Evolutionary conservation across 1,140 invertebrate species (phyloP), one percentile per base, ranked within the genome.

Genomic region (Campoletis sonorensis): DNA sequence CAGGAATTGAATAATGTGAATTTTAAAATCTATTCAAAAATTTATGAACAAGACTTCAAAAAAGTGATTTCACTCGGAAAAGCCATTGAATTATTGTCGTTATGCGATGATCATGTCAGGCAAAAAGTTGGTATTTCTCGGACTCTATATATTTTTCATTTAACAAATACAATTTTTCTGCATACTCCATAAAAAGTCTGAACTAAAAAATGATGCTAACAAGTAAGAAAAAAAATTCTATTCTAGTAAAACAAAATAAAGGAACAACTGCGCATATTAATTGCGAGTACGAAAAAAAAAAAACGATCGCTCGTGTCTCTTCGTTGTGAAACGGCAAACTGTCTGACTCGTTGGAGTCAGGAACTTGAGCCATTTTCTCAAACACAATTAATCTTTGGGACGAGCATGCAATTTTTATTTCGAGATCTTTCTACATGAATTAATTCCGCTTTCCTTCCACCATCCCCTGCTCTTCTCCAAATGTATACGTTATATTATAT

Each of bases 401-500:
- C 51, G 51, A n/a, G n/a, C 51, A 8, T 21, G 51, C 40, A 54
- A 21, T 54, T 54, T 21, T 54, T 21, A 54, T 54, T 54, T 21
- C 40, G 40, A 54, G 51, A 23, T 23, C 61, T 64, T 64, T 26
- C 61, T 21, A 18, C 51, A 54, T 54, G 61, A 13, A 64, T 64
- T 26, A 64, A 13, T 23, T 26, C 23, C n/a, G 61, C 61, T 58
- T 58, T 58, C 54, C 54, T 58, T 58, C 18, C 54, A 10, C 54
- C 18, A 4, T 10, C 54, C 40, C 54, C 21, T 21, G 18, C 18
- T 21, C 23, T 67, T 26, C 23, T 13, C 15, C 16, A 70, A 33
- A 33, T 70, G 67, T 33, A n/a, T n/a, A 70, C 3, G n/a, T 70
- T 70, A 70, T 33, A 70, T 70, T 70, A n/a, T 70, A 33, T 13